phyloP scores from a whole-genome alignment of 2,113 vertebrate genomes.

The human region GRCh38 chr1:34118501-34119000 shows the following conservation, averaged over 20 bases:
- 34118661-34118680: not conserved
- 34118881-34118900: not conserved
- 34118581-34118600: not conserved
- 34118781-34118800: not conserved
- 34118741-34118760: not conserved
- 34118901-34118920: not conserved
- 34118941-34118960: not conserved
- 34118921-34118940: not conserved
- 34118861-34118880: not conserved
- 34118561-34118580: not conserved
- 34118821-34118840: not conserved
- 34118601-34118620: not conserved
- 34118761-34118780: not conserved
- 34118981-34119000: not conserved
- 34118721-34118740: not conserved
- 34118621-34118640: not conserved
- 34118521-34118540: not conserved
- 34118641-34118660: too few relatives aligned
- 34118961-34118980: not conserved
- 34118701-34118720: not conserved
- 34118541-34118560: not conserved
- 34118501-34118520: not conserved
- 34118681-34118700: slow-evolving; percentile 15
- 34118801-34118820: not conserved
- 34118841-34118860: not conserved